These are phyloP conservation scores for Melanostigma gelatinosum DNA, from an alignment of 2,113 vertebrate species.

Conservation along the genomic window DNA sequence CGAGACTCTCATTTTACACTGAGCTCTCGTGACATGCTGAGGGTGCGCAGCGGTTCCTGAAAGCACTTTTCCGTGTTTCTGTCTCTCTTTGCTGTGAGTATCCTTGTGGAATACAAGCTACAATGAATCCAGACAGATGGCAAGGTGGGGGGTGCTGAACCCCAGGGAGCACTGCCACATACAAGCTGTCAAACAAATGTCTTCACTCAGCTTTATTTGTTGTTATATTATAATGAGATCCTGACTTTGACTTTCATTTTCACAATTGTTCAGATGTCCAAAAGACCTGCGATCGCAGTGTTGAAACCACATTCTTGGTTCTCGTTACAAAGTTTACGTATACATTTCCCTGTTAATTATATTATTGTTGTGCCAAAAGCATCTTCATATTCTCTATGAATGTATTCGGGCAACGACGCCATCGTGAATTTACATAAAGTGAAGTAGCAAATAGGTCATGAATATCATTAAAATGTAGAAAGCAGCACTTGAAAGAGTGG, in stretches of 20 bases:
- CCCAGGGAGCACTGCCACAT: slow-evolving; percentile 63
- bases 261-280: slow-evolving; percentile 36
- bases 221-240: slow-evolving; percentile 57
- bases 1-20: slow-evolving; percentile 27
- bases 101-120: slow-evolving; percentile 71
- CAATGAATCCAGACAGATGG: slow-evolving; percentile 78
- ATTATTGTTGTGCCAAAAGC: slow-evolving; percentile 64
- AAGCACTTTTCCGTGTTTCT: slow-evolving; percentile 78
- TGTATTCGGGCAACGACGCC: slow-evolving; percentile 67
- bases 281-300: slow-evolving; percentile 17
- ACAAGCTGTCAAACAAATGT: slow-evolving; percentile 75
- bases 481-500: slow-evolving; percentile 76
- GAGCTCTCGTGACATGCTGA: slow-evolving; percentile 59
- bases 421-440: slow-evolving; percentile 77
- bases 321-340: slow-evolving; percentile 43
- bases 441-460: slow-evolving; percentile 80
- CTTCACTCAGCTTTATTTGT: slow-evolving; percentile 56
- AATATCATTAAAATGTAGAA: slow-evolving; percentile 78
- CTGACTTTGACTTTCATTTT: slow-evolving; percentile 56
- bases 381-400: slow-evolving; percentile 52
- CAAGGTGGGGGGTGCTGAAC: slow-evolving; percentile 72
- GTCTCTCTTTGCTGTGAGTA: slow-evolving; percentile 58
- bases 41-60: slow-evolving; percentile 58
- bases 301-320: slow-evolving; percentile 19
- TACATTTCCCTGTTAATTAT: slow-evolving; percentile 54